Base-by-base conservation (phyloP, 2,888 invertebrate species). In the Andrena bicolor region DNA sequence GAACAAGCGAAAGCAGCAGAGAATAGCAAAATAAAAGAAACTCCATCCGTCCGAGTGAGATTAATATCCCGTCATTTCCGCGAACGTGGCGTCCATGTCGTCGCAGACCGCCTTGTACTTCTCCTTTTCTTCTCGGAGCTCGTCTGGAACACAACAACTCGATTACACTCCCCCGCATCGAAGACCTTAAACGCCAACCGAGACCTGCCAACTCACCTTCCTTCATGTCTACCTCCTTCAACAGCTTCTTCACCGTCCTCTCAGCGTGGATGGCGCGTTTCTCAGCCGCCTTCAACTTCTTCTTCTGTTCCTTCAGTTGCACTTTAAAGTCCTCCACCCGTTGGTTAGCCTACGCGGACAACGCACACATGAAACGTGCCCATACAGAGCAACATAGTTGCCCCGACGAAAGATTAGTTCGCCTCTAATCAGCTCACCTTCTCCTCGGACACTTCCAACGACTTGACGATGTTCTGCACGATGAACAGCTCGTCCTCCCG, bases 71-170 rank as follows among this genome's bases (percentile, higher is more conserved):
- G 96, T 96, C 94, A 97, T 95, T 94, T 96, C 96, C 93, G 96
- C 96, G 95, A 96, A 96, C 89, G 97, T 97, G 92, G 95, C 94
- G 94, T 97, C 97, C 94, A 97, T 94, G 93, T 97, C 97, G 94
- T 97, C 97, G 94, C 96, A 96, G 94, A 97, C 96, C 90, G 95
- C 95, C 95, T 96, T 97, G 96, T 96, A 97, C 94, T 96, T 96
- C 94, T 97, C 97, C 95, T 97, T 97, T 91, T 96, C 95, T 93
- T 95, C 95, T 90, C 95, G 95, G 91, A 96, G 94, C 90, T 96
- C 96, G 93, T 96, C 96, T 95, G 94, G 66, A 94, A 94, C 13
- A 8, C 1, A 48, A 58, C 0, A 35, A 53, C 56, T 1, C 16
- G 6, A 26, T 20, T 3, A 20, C 20, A 1, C 0, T 0, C 3